These are phyloP conservation scores for Prunella strophiata DNA, from an alignment of 2,797 vertebrate species.

Conservation along the genomic window DNA sequence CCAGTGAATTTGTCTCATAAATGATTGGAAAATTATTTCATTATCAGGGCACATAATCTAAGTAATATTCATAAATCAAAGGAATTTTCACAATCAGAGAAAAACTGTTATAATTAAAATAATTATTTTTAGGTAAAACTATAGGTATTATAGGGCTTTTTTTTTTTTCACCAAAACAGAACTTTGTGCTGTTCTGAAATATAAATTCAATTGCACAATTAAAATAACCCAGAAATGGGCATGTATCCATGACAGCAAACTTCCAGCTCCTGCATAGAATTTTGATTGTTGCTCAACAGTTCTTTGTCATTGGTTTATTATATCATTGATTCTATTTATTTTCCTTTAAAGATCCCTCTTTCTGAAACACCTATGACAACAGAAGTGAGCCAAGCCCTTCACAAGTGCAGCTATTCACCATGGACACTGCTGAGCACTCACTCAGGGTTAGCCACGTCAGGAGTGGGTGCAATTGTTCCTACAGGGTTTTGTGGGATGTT, in stretches of 20 bases:
- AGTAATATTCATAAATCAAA: not conserved
- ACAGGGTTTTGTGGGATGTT: not conserved
- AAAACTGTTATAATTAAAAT: not conserved
- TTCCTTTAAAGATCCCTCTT: not conserved
- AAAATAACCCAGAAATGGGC: not conserved
- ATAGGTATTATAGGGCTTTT: not conserved
- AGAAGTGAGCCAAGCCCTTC: not conserved
- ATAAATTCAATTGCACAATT: not conserved
- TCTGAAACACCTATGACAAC: not conserved
- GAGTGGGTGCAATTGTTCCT: not conserved
- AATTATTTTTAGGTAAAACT: not conserved
- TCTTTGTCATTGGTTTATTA: not conserved
- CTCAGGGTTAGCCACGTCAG: not conserved
- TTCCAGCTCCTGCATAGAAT: not conserved
- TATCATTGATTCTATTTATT: not conserved
- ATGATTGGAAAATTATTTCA: not conserved
- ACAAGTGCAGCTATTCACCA: not conserved
- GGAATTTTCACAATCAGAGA: not conserved
- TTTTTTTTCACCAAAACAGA: not conserved
- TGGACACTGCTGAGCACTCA: rapidly evolving
- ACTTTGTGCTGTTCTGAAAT: not conserved
- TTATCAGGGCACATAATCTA: not conserved
- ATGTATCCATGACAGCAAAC: not conserved
- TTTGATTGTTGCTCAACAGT: not conserved
- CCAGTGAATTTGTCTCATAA: not conserved